Percentiles rank a stretch among this genome's conserved stretches.
Evolutionary conservation across 2,797 vertebrate species (phyloP).

Genomic region (Gymnoscopelus microlampas): DNA sequence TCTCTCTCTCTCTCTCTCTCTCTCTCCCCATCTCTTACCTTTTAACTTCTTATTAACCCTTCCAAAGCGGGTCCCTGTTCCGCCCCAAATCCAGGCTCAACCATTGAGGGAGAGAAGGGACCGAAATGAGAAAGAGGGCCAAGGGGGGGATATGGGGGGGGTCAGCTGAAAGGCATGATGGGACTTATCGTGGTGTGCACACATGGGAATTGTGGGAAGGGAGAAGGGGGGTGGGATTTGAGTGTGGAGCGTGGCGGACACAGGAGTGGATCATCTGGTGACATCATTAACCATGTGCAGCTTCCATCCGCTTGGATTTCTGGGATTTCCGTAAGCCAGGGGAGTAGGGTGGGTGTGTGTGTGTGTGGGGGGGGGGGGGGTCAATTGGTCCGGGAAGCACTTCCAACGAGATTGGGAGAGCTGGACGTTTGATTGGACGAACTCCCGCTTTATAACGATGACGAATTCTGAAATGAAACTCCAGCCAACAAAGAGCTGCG

Average conservation of each 20-base stretch:
- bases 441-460: slow-evolving; percentile 24
- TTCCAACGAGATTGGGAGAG: slow-evolving; percentile 23
- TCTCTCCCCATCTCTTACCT: slow-evolving; percentile 29
- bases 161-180: slow-evolving; percentile 78
- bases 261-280: slow-evolving; percentile 78
- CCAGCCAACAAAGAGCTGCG: too few species aligned
- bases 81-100: slow-evolving; percentile 59
- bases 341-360: slow-evolving; percentile 23
- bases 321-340: slow-evolving; percentile 78
- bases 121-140: slow-evolving; percentile 57
- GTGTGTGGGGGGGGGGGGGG: slow-evolving; percentile 51
- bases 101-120: slow-evolving; percentile 42
- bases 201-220: slow-evolving; percentile 68
- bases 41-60: slow-evolving; percentile 74
- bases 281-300: slow-evolving; percentile 82
- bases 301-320: slow-evolving; percentile 72
- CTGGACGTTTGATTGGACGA: slow-evolving; percentile 26
- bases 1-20: neutral
- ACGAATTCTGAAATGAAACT: slow-evolving; percentile 37
- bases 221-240: slow-evolving; percentile 57
- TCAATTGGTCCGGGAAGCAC: slow-evolving; percentile 30
- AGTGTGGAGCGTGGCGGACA: slow-evolving; percentile 70
- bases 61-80: slow-evolving; percentile 52
- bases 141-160: slow-evolving; percentile 33
- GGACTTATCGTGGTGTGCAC: slow-evolving; percentile 79